Evolutionary conservation across 2,888 invertebrate species (phyloP), one percentile per base, ranked within the genome.

Genomic region (Mesoligia furuncula): DNA sequence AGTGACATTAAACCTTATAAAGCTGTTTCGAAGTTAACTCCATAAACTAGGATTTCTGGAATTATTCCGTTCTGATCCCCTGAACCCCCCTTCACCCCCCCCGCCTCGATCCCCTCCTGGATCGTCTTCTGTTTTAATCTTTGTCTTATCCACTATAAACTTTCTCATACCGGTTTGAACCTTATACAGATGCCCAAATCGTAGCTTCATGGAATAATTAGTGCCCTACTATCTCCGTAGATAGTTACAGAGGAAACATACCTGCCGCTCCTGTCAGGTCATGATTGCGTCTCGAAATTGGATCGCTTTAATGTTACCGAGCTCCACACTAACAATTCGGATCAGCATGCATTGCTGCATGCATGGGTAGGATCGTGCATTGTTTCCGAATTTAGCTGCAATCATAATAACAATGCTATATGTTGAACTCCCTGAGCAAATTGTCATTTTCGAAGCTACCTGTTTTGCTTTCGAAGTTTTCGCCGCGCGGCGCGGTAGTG

Each of bases 281-380:
- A 15, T 59, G 57, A 51, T 75, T 75, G 57, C 65, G 45, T 62
- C 2, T 62, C 31, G 79, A 36, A 64, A 64, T 80, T 74, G 79
- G 57, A 68, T 64, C 42, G 57, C 48, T 75, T 9, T 31, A 57
- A 31, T 45, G 59, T 27, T 36, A 27, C 27, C 31, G 57, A 57
- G 62, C 64, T 67, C 6, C n/a, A 48, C n/a, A 57, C 20, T 15
- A 57, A 61, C 75, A 64, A 80, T 64, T 7, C 57, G 5, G 62
- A 69, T 75, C 75, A 51, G 57, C 31, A 68, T 51, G 80, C 64
- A 39, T 20, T 31, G 64, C 45, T 59, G 31, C 31, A 54, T 24
- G 48, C 65, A 48, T 45, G 64, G n/a, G n/a, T 54, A 24, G 24
- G 9, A 15, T 17, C 64, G 48, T 65, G 77, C 24, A 59, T 68